Conservation (phyloP, 2,888 invertebrate genomes). For the Bimastos eiseni region DNA sequence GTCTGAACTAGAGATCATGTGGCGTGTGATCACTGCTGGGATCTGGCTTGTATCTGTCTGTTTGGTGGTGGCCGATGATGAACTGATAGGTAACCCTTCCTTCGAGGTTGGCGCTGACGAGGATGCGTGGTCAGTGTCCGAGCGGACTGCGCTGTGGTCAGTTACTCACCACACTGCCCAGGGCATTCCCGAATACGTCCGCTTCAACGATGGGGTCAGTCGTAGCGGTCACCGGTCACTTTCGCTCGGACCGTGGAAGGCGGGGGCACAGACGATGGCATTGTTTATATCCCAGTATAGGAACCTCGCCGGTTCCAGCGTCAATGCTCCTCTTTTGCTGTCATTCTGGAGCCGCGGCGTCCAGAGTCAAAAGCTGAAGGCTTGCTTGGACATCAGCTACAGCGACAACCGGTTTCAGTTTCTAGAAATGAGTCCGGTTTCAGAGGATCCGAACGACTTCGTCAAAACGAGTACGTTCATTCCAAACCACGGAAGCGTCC, state of each 20-base stretch:
- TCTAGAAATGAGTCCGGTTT: slow-evolving; percentile 15
- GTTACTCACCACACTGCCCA: not conserved
- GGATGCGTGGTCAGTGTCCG: not conserved
- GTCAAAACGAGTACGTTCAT: slow-evolving; percentile 26
- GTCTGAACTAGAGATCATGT: not conserved
- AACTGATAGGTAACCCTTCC: not conserved
- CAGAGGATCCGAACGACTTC: not conserved
- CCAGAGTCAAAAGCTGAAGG: not conserved
- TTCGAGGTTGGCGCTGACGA: not conserved
- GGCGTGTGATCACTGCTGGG: not conserved
- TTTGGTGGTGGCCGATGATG: not conserved
- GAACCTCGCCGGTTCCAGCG: not conserved
- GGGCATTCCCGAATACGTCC: not conserved
- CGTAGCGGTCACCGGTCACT: not conserved
- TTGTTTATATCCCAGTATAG: not conserved
- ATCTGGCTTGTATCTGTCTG: not conserved
- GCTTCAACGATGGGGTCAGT: not conserved
- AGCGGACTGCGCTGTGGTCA: not conserved
- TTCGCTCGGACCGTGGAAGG: not conserved
- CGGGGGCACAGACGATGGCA: not conserved
- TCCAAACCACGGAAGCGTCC: slow-evolving; percentile 32
- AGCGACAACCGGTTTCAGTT: slow-evolving; percentile 26
- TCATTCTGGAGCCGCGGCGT: slow-evolving; percentile 25
- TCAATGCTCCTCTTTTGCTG: not conserved
- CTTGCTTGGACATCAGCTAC: slow-evolving; percentile 21